phyloP scores from a whole-genome alignment of 2,797 vertebrate species.

The Cirrhinus molitorella region DNA sequence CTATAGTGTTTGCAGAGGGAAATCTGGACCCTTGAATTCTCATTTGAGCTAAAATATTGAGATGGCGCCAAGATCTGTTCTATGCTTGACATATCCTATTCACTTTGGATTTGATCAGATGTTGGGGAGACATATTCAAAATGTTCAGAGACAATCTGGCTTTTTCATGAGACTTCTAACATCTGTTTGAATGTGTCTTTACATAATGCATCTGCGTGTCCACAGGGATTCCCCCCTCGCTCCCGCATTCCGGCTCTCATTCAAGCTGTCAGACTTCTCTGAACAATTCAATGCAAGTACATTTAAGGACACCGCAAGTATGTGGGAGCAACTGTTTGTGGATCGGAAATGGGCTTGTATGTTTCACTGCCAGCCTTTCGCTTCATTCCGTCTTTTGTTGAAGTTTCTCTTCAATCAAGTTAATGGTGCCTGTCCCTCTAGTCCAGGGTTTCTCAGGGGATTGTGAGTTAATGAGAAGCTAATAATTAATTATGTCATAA shows the following conservation, averaged over 20 bases:
- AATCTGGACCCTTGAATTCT: conserved; percentile 64
- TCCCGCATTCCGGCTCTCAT: conserved; percentile 24
- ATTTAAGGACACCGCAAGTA: conserved; percentile 45
- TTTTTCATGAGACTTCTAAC: conserved; percentile 73
- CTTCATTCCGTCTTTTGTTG: background rate
- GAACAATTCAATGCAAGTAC: conserved; percentile 54
- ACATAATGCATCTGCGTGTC: conserved; percentile 73
- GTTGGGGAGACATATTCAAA: conserved; percentile 67
- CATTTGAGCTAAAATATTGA: conserved; percentile 69
- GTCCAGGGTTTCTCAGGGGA: background rate
- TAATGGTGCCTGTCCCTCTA: background rate
- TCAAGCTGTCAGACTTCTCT: conserved; percentile 57
- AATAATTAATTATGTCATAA: background rate
- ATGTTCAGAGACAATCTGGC: conserved; percentile 72
- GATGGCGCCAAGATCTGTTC: conserved; percentile 65
- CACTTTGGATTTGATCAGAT: conserved; percentile 66
- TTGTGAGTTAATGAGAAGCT: background rate
- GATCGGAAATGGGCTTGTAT: conserved; percentile 23
- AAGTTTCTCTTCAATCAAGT: background rate
- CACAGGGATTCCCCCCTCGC: conserved; percentile 52
- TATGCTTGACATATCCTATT: conserved; percentile 65
- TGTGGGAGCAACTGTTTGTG: conserved; percentile 37
- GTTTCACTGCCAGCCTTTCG: conserved; percentile 30
- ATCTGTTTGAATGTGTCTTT: conserved; percentile 70
- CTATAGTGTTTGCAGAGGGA: conserved; percentile 48